Evolutionary conservation across 2,888 invertebrate genomes (phyloP), one percentile per base, ranked within the genome.

Genomic region (Pyrrhia umbra): DNA sequence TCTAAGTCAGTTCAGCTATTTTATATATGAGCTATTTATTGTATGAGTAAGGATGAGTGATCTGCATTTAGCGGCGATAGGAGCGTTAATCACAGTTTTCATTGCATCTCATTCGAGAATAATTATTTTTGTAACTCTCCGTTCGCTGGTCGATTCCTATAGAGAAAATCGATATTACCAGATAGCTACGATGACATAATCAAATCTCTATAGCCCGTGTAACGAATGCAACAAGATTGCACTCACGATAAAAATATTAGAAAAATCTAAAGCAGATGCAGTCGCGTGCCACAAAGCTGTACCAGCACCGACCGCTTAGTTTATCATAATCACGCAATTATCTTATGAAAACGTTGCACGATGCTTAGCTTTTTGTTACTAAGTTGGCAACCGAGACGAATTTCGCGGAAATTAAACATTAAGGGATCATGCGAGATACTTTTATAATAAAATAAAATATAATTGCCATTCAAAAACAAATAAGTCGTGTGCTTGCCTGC

Each of bases 391-490:
- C 79, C 91, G 76, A 90, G 93, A 90, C 92, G 87, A 72, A 86
- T 86, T 95, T 95, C 94, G 89, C 85, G 89, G 94, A 94, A 95
- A 87, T 89, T 88, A 88, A 88, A 86, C 85, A 86, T 87, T 89
- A 88, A 83, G 84, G 85, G 77, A 89, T 90, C 91, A 93, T 93
- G 92, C 90, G 89, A 92, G 81, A 85, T 85, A 86, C 84, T 87
- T 88, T 91, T 77, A 82, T 82, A 85, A 86, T 94, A 92, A 93
- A 95, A 94, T 94, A 94, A 94, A 94, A 93, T 95, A 94, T 95
- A 95, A 95, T 95, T 94, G 93, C 93, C 86, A 92, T 92, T 92
- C 91, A 92, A 94, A 94, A 94, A 93, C 94, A 95, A 95, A 95
- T 94, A 94, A 91, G 91, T 91, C 88, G 79, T 80, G 76, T 71